phyloP scores from a whole-genome alignment of 2,888 invertebrate genomes.

The Crocallis elinguaria region DNA sequence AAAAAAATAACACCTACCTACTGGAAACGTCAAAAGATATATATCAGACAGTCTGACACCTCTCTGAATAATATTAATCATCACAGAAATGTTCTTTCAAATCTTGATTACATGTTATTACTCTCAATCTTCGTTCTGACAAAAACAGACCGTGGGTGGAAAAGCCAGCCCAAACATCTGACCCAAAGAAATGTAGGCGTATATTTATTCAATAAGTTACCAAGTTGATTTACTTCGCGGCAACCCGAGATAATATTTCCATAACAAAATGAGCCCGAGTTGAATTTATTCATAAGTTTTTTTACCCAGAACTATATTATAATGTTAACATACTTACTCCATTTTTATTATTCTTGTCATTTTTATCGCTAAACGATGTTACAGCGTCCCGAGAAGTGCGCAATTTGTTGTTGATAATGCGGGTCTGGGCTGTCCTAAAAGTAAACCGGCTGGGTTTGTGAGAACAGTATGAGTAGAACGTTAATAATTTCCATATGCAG shows the following conservation, averaged over 20 bases:
- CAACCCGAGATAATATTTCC: slow-evolving; percentile 32
- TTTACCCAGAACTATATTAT: slow-evolving; percentile 21
- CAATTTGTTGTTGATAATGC: neutral
- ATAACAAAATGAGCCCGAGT: slow-evolving; percentile 31
- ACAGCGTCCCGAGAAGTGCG: slow-evolving; percentile 1
- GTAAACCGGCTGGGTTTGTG: too few relatives aligned
- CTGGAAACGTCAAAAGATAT: too few relatives aligned
- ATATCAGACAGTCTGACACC: too few relatives aligned
- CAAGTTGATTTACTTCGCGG: slow-evolving; percentile 27
- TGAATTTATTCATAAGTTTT: slow-evolving; percentile 38
- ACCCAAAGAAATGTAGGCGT: slow-evolving; percentile 5
- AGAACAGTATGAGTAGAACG: too few relatives aligned
- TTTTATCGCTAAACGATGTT: slow-evolving; percentile 17
- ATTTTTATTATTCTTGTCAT: slow-evolving; percentile 18
- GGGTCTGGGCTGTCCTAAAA: neutral
- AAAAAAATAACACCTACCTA: too few relatives aligned
- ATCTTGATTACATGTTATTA: too few relatives aligned
- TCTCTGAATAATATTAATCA: too few relatives aligned
- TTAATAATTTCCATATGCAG: too few relatives aligned
- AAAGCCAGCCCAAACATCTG: slow-evolving; percentile 2
- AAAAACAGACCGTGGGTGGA: neutral
- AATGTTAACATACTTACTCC: slow-evolving; percentile 21
- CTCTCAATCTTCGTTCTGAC: too few relatives aligned
- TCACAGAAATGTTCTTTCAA: too few relatives aligned
- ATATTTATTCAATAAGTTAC: slow-evolving; percentile 32